Evolutionary conservation across 2,113 vertebrate species (phyloP).

Genomic region (Plecotus auritus): DNA sequence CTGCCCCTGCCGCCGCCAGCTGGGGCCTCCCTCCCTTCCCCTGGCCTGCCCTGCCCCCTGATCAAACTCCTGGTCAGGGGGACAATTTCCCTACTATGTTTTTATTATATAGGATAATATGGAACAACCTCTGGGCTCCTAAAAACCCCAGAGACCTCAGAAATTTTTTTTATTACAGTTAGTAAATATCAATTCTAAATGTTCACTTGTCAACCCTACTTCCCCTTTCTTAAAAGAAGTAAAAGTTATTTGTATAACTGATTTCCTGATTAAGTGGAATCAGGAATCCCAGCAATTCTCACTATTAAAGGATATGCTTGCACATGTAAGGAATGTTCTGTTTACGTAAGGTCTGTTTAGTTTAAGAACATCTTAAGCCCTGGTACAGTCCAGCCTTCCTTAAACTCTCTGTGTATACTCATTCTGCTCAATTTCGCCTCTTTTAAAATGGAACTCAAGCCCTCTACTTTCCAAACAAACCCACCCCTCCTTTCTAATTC

Average conservation of each 20-base stretch:
- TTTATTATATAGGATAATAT: neutral
- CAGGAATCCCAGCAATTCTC: neutral
- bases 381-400: neutral
- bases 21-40: no score
- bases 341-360: neutral
- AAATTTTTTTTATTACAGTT: slow-evolving; percentile 7
- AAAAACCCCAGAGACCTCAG: slow-evolving; percentile 56
- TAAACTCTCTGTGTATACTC: neutral
- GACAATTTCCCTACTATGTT: no score
- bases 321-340: slow-evolving; percentile 2
- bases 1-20: no score
- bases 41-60: no score
- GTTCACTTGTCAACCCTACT: neutral
- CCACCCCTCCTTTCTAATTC: neutral
- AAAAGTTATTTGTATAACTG: slow-evolving; percentile 50
- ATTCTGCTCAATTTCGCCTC: neutral
- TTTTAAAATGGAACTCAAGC: neutral
- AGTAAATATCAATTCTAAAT: slow-evolving; percentile 30
- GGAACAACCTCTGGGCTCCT: slow-evolving; percentile 14
- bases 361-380: neutral
- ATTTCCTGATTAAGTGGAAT: slow-evolving; percentile 37
- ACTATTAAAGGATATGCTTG: neutral
- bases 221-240: slow-evolving; percentile 30
- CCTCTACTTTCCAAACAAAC: neutral
- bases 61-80: no score